A percentile compares a stretch with the other conserved stretches of the same genome.
Evolutionary conservation across 2,888 invertebrate genomes (phyloP).

Genomic region (Theretra japonica): DNA sequence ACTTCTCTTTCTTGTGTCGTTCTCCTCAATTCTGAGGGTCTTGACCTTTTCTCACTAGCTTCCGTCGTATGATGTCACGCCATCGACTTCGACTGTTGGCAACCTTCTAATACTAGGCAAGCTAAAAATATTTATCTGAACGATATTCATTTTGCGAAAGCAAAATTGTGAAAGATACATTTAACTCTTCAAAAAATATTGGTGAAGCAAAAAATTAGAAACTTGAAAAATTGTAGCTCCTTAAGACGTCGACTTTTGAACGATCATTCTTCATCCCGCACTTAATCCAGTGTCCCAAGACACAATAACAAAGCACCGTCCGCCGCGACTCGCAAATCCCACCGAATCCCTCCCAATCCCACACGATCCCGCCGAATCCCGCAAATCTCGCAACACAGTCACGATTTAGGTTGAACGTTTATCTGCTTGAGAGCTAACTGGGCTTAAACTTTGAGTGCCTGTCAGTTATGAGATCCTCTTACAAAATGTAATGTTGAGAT

Average conservation of each 20-base stretch:
- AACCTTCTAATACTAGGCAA: no score
- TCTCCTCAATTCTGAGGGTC: no score
- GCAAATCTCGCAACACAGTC: constrained; percentile 18
- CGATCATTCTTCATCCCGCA: neutral
- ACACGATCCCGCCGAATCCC: constrained; percentile 2
- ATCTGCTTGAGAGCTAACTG: neutral
- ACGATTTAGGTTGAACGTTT: constrained; percentile 4
- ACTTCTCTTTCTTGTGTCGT: no score
- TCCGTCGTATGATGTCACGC: no score
- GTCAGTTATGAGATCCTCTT: constrained; percentile 9
- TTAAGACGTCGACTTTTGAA: neutral
- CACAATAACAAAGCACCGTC: neutral
- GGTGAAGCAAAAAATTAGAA: no score
- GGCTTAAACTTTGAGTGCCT: neutral
- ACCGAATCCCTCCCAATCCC: constrained; percentile 4
- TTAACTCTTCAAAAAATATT: no score
- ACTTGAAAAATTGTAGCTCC: neutral
- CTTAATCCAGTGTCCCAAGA: neutral
- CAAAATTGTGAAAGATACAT: no score
- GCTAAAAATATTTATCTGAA: no score
- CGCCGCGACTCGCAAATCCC: neutral
- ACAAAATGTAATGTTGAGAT: neutral
- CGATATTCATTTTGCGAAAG: no score
- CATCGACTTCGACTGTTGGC: no score
- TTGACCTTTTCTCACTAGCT: no score